Conservation (phyloP, 64 coral and sea anemone species). For the Porites australiensis region DNA sequence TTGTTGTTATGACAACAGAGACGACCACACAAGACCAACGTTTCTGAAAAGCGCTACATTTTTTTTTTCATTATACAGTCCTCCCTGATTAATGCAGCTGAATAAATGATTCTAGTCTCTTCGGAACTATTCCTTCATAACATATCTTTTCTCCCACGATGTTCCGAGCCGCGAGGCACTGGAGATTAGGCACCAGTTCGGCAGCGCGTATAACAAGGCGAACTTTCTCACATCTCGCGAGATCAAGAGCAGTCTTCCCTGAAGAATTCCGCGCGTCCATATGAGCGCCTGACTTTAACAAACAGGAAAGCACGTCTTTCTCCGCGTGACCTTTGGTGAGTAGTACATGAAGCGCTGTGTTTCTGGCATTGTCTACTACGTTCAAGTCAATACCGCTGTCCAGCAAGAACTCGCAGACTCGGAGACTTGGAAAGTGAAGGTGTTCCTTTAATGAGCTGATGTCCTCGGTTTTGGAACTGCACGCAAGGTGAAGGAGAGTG, state of each 20-base stretch:
- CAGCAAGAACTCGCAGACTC: constrained; percentile 72
- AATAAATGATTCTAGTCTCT: constrained; percentile 78
- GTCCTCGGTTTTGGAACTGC: constrained; percentile 76
- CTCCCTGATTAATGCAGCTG: constrained; percentile 56
- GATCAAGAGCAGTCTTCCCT: constrained; percentile 70
- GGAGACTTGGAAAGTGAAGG: constrained; percentile 83
- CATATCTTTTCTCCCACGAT: constrained; percentile 48
- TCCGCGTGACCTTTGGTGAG: constrained; percentile 90
- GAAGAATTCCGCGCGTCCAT: constrained; percentile 78
- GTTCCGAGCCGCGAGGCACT: constrained; percentile 67
- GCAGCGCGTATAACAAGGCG: constrained; percentile 61
- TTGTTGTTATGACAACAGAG: too few relatives aligned
- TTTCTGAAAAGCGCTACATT: too few relatives aligned
- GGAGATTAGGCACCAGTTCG: constrained; percentile 59
- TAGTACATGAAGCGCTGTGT: constrained; percentile 79
- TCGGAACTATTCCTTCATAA: constrained; percentile 69
- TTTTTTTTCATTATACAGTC: too few relatives aligned
- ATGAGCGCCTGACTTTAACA: constrained; percentile 71
- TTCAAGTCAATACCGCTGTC: constrained; percentile 73
- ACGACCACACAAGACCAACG: too few relatives aligned
- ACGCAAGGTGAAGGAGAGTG: constrained; percentile 75
- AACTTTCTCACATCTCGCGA: constrained; percentile 75
- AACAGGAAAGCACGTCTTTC: constrained; percentile 63
- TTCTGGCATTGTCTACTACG: constrained; percentile 63
- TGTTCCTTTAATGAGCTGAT: constrained; percentile 92